Percentiles rank a stretch among this genome's conserved stretches.
These are phyloP conservation scores for Lasioglossum figueresi DNA, from an alignment of 2,888 invertebrate genomes.

Conservation along the genomic window DNA sequence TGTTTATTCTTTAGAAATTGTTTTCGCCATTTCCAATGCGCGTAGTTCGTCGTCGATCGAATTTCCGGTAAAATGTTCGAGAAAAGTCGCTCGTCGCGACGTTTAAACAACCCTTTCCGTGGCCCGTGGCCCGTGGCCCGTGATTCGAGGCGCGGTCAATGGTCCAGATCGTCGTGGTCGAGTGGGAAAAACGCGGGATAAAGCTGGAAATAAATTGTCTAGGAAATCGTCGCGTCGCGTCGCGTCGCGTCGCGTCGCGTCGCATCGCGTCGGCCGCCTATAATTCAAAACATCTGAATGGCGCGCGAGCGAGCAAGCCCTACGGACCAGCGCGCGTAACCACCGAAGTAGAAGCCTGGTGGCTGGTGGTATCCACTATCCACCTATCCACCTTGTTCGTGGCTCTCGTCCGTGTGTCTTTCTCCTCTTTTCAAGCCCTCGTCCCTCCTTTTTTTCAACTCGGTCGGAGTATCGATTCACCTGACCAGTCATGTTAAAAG, in stretches of 20 bases:
- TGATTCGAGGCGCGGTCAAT: background rate
- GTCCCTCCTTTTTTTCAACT: conserved; percentile 45
- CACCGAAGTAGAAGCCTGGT: conserved; percentile 58
- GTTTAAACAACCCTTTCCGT: background rate
- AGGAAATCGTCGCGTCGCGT: conserved; percentile 28
- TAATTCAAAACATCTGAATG: conserved; percentile 58
- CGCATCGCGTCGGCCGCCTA: conserved; percentile 9
- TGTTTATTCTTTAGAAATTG: background rate
- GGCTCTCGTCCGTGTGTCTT: conserved; percentile 12
- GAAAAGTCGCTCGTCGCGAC: background rate
- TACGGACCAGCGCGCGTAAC: conserved; percentile 38
- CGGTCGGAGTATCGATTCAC: conserved; percentile 63
- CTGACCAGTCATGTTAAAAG: conserved; percentile 58
- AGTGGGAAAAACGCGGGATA: background rate
- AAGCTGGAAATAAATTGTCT: conserved; percentile 16
- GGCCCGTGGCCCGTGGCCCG: background rate
- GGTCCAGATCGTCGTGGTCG: background rate
- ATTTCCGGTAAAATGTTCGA: background rate
- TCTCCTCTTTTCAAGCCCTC: background rate
- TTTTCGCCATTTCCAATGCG: background rate
- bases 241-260: too few relatives aligned
- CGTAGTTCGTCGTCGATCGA: background rate
- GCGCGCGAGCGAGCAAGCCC: conserved; percentile 50
- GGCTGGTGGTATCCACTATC: conserved; percentile 32
- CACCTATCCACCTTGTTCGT: background rate